Percentiles rank a stretch among this genome's conserved stretches.
phyloP scores from a whole-genome alignment of 2,888 invertebrate genomes.

The Bimastos eiseni region DNA sequence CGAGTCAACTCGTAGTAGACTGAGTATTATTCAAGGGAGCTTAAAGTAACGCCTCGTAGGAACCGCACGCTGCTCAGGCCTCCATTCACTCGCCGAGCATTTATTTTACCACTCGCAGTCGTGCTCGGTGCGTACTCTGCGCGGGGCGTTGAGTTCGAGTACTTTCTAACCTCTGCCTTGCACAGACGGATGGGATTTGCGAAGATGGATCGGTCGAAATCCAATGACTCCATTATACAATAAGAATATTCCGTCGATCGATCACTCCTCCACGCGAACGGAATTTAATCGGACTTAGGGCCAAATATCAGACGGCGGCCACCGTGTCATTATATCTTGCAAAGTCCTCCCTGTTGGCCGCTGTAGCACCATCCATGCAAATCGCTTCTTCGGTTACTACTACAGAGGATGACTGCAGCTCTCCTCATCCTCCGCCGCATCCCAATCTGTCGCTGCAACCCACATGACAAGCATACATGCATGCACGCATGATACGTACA shows the following conservation, averaged over 20 bases:
- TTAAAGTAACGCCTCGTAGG: too few relatives aligned
- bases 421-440: neutral
- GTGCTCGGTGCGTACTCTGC: neutral
- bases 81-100: neutral
- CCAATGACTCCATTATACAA: neutral
- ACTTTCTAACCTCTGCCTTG: neutral
- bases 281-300: neutral
- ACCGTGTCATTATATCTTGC: neutral
- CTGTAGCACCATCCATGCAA: neutral
- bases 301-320: neutral
- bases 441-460: neutral
- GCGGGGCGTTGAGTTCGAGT: neutral
- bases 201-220: constrained; percentile 4
- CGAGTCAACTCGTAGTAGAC: neutral
- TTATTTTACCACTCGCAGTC: neutral
- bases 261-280: neutral
- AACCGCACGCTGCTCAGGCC: too few relatives aligned
- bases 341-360: neutral
- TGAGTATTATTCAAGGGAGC: neutral
- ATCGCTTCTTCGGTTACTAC: neutral
- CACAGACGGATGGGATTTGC: neutral
- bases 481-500: neutral
- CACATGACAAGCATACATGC: too few relatives aligned
- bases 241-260: neutral
- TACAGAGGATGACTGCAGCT: neutral